Percentiles rank a stretch among this genome's conserved stretches.
phyloP scores from a whole-genome alignment of 35 echinoderm and acorn worm genomes.

The Chiridota heheva region DNA sequence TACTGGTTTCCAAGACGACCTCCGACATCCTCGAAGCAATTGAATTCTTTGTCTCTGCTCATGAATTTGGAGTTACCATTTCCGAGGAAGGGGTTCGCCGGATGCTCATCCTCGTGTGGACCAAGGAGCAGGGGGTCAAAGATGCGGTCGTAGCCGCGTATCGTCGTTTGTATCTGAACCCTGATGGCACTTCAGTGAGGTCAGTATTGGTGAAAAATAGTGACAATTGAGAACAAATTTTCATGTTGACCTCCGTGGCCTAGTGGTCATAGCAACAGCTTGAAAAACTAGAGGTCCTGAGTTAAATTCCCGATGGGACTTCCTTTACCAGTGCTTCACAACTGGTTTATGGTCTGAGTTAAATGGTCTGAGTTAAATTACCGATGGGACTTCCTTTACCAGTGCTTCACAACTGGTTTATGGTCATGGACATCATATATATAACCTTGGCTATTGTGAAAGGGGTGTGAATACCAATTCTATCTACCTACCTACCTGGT shows the following conservation, averaged over 20 bases:
- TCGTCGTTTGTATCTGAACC: constrained; percentile 70
- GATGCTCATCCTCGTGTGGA: constrained; percentile 90
- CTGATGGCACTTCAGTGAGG: constrained; percentile 67
- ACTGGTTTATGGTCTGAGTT: neutral
- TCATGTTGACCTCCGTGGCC: neutral
- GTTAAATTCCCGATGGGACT: neutral
- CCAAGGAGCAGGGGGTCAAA: constrained; percentile 90
- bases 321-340: too few species aligned
- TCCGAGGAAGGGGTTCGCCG: constrained; percentile 74
- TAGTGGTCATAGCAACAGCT: too few species aligned
- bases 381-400: too few species aligned
- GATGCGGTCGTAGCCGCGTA: constrained; percentile 91
- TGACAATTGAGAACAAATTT: neutral
- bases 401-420: too few species aligned
- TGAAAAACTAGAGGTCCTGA: too few species aligned
- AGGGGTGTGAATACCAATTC: too few species aligned
- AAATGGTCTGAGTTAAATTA: neutral
- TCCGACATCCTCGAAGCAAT: constrained; percentile 78
- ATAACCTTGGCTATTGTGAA: too few species aligned
- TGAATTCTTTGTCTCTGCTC: constrained; percentile 82
- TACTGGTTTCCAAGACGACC: constrained; percentile 81
- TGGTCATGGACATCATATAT: too few species aligned
- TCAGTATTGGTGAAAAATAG: neutral
- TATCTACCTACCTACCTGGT: too few species aligned
- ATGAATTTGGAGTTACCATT: constrained; percentile 88